Evolutionary conservation across 2,888 invertebrate genomes (phyloP), one percentile per base, ranked within the genome.

Genomic region (Xestoiulus laeticollis): DNA sequence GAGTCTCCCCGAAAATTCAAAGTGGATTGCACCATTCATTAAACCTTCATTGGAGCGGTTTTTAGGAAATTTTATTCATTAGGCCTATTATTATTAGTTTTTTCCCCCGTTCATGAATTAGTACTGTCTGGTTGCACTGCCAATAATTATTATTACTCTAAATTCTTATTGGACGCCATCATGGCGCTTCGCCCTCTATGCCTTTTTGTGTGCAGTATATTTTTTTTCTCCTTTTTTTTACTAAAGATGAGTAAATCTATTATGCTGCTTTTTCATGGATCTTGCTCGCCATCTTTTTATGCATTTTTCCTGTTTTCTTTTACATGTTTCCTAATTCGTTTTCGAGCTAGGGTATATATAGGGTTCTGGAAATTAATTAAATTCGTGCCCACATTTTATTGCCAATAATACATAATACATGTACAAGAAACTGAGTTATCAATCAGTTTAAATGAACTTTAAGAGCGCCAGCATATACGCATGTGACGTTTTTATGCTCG

Each of bases 101-200:
- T 68, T 68, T 68, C 68, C 68, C 68, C 68, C 68, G 68, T 68
- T 68, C 68, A 68, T 68, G 68, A 68, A 68, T 68, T 68, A 68
- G 68, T 68, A 22, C 68, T 68, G 68, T 68, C 68, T 68, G 68
- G 68, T 68, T 68, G 68, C 68, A 68, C 68, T 68, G 68, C 68
- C 68, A 68, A 68, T 68, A 68, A 68, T 68, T 68, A 68, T 26
- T 68, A 68, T 68, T 68, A 68, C 68, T 68, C 10, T 22, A 68
- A 68, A 68, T 68, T 68, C 68, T 68, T 68, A 26, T 68, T 26
- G 68, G 68, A 68, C 68, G 68, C 68, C 68, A 68, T 68, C 68
- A n/a, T 68, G n/a, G 68, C 68, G 68, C 68, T 68, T 68, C n/a
- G 68, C 68, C 68, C 68, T 68, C 68, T 68, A 68, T 26, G 68